Percentiles rank a stretch among this genome's conserved stretches.
Evolutionary conservation across 2,888 invertebrate genomes (phyloP).

Genomic region (Bruchidius siliquastri): DNA sequence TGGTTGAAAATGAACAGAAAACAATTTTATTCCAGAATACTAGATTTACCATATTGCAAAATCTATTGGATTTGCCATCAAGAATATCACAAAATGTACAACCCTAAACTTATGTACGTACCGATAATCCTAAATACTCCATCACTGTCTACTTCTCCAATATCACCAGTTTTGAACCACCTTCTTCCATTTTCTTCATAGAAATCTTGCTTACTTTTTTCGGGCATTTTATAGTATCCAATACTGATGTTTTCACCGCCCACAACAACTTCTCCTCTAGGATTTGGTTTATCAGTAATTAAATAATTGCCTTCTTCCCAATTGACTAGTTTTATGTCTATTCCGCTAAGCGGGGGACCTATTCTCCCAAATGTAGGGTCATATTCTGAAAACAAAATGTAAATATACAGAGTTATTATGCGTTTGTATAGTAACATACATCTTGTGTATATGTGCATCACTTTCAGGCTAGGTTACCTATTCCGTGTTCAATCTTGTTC

Average conservation of each 20-base stretch:
- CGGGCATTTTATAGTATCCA: conserved; percentile 88
- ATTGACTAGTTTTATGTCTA: conserved; percentile 78
- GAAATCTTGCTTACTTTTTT: conserved; percentile 86
- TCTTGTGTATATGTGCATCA: too few species aligned
- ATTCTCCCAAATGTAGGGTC: conserved; percentile 67
- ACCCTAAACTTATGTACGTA: conserved; percentile 42
- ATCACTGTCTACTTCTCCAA: conserved; percentile 88
- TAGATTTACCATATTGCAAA: too few species aligned
- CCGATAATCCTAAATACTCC: conserved; percentile 95
- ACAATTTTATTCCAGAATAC: too few species aligned
- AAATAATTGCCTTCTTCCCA: conserved; percentile 93
- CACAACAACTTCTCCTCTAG: conserved; percentile 71
- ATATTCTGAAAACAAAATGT: conserved; percentile 38
- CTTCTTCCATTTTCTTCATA: conserved; percentile 71
- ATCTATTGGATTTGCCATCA: too few species aligned
- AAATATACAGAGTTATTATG: neutral
- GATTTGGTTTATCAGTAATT: conserved; percentile 77
- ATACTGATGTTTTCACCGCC: conserved; percentile 86
- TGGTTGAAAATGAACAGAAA: too few species aligned
- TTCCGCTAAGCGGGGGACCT: conserved; percentile 80
- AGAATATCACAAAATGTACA: too few species aligned
- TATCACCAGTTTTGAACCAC: conserved; percentile 96
- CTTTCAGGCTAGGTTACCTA: too few species aligned
- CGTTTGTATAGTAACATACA: too few species aligned
- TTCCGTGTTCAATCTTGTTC: too few species aligned